Evolutionary conservation across 2,888 invertebrate genomes (phyloP).

Genomic region (Agrochola macilenta): DNA sequence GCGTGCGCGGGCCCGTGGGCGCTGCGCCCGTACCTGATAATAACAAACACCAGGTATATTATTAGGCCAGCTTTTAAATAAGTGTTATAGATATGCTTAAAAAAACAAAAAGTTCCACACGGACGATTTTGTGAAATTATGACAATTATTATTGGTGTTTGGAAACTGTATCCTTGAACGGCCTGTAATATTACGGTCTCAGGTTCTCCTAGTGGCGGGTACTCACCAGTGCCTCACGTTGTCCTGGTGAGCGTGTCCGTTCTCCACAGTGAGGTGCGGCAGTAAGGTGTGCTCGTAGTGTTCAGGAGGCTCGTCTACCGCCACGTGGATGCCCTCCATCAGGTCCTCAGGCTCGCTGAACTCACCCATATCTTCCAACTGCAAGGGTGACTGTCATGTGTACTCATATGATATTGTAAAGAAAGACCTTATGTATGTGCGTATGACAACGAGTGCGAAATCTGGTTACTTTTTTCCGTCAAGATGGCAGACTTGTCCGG

Average conservation of each 20-base stretch:
- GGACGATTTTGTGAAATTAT: neutral
- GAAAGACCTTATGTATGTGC: neutral
- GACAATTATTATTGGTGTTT: neutral
- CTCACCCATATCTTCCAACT: constrained; percentile 92
- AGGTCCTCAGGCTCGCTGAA: constrained; percentile 97
- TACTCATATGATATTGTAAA: constrained; percentile 17
- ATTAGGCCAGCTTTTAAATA: no score
- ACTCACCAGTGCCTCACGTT: constrained; percentile 81
- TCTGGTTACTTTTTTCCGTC: neutral
- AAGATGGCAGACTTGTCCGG: neutral
- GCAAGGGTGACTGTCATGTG: constrained; percentile 23
- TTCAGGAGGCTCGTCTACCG: constrained; percentile 88
- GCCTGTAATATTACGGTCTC: neutral
- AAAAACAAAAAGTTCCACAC: neutral
- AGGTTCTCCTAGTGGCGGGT: neutral
- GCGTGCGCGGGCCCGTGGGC: neutral
- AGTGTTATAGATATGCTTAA: neutral
- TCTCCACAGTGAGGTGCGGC: constrained; percentile 86
- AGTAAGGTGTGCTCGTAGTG: constrained; percentile 80
- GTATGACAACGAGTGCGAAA: neutral
- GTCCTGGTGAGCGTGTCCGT: constrained; percentile 85
- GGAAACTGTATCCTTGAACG: neutral
- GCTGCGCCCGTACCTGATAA: constrained; percentile 74
- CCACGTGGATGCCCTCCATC: constrained; percentile 95
- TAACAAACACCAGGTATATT: neutral